A percentile compares a stretch with the other conserved stretches of the same genome.
phyloP scores from a whole-genome alignment of 2,888 invertebrate species.

The Drosophila anomelani region DNA sequence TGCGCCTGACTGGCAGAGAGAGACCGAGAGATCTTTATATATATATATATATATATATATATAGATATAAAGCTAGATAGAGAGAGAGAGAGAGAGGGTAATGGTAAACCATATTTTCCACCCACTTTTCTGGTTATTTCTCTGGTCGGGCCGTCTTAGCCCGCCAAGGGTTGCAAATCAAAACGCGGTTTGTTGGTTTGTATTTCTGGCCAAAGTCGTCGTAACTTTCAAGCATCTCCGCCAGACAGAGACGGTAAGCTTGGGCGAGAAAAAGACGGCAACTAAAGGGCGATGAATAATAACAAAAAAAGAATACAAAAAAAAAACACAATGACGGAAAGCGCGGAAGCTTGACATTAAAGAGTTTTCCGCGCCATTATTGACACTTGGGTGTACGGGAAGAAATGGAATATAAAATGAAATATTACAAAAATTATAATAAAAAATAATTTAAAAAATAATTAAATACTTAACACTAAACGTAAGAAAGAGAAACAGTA shows the following conservation, averaged over 20 bases:
- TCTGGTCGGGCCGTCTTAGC: conserved; percentile 67
- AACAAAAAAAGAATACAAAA: conserved; percentile 12
- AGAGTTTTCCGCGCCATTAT: conserved; percentile 77
- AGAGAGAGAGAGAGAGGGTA: conserved; percentile 14
- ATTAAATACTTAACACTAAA: not conserved
- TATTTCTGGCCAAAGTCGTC: conserved; percentile 80
- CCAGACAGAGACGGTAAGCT: conserved; percentile 29
- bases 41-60: not conserved
- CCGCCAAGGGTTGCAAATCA: conserved; percentile 77
- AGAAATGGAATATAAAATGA: not conserved
- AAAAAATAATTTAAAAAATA: no score
- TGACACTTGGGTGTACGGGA: conserved; percentile 72
- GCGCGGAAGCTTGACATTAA: conserved; percentile 38
- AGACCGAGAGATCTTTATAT: not conserved
- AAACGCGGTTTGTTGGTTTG: conserved; percentile 81
- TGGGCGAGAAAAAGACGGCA: conserved; percentile 15
- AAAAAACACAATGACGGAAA: conserved; percentile 22
- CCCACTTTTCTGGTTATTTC: conserved; percentile 73
- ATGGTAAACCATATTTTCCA: conserved; percentile 69
- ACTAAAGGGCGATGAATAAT: not conserved
- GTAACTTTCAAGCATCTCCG: conserved; percentile 60
- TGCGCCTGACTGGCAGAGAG: conserved; percentile 6
- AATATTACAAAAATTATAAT: not conserved
- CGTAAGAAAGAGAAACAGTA: not conserved
- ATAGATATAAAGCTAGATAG: not conserved